Base-by-base conservation (phyloP, 2,888 invertebrate genomes). In the Sarcophaga caerulescens region DNA sequence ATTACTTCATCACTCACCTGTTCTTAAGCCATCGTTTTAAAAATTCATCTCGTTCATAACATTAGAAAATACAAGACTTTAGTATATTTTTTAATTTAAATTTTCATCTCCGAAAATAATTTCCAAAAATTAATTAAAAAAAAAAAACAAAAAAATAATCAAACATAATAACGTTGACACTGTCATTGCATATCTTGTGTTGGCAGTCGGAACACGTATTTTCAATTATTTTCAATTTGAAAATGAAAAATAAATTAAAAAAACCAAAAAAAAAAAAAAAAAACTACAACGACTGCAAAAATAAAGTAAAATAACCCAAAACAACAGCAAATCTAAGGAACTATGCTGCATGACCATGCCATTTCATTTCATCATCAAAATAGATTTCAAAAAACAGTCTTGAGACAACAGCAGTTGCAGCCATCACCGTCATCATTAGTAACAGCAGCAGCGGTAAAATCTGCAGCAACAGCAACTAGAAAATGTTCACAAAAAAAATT, bases 151-250 rank as follows among this genome's bases (percentile, higher is more conserved):
- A 0, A 19, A 4, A 5, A 76, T 65, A 35, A 25, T 35, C 25
- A 35, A 35, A n/a, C 17, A 66, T 19, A 59, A 66, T 19, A 68
- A 59, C 12, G 47, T 47, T 65, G 78, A 69, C 63, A 65, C 52
- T 71, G 63, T 21, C 70, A 63, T 45, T 62, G 12, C 60, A 78
- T 35, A 25, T 81, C 63, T 69, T 59, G 52, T 69, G 47, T 65
- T 75, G 65, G 12, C 63, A 89, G 89, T 88, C 89, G 89, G 89
- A 90, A 91, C 91, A 92, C 91, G 91, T 91, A 90, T 90, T 91
- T 90, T 90, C 92, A 91, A 91, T 91, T 91, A 92, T 90, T 90
- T 90, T 89, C 89, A 62, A 82, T 82, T 87, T 79, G 70, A 70
- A 25, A 76, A 68, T 44, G 52, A n/a, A 71, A 21, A 71, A 23